A percentile compares a stretch with the other conserved stretches of the same genome.
Evolutionary conservation across 1,140 invertebrate species (phyloP).

Genomic region (Ooceraea biroi): DNA sequence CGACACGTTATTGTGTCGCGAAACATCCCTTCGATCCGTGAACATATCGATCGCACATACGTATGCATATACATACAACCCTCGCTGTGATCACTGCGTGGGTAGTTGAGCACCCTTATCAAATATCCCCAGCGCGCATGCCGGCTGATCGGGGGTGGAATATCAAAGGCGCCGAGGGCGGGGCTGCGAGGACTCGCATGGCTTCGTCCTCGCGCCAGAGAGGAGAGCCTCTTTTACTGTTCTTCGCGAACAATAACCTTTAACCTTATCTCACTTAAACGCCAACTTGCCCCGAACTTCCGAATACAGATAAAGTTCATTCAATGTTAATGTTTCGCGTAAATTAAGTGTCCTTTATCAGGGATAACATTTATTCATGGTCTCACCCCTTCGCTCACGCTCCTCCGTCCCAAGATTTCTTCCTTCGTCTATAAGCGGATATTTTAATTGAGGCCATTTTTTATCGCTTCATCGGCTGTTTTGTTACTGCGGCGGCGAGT

Average conservation of each 20-base stretch:
- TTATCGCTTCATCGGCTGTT: not conserved
- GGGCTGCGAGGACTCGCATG: slow-evolving; percentile 66
- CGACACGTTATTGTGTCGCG: slow-evolving; percentile 27
- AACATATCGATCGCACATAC: slow-evolving; percentile 50
- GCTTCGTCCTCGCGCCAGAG: slow-evolving; percentile 56
- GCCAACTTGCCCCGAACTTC: slow-evolving; percentile 70
- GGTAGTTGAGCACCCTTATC: slow-evolving; percentile 67
- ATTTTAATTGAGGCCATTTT: not conserved
- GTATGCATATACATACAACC: slow-evolving; percentile 50
- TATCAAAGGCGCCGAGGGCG: slow-evolving; percentile 64
- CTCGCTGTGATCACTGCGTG: slow-evolving; percentile 12
- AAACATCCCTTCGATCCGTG: slow-evolving; percentile 41
- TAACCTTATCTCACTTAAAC: slow-evolving; percentile 73
- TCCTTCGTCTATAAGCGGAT: not conserved
- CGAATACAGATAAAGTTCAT: slow-evolving; percentile 72
- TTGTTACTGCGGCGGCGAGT: not conserved
- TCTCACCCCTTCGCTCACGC: slow-evolving; percentile 4
- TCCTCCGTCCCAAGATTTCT: not conserved
- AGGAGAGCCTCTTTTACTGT: slow-evolving; percentile 57
- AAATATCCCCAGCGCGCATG: slow-evolving; percentile 68
- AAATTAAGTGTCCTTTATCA: slow-evolving; percentile 67
- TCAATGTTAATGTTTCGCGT: slow-evolving; percentile 70
- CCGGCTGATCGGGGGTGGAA: slow-evolving; percentile 70
- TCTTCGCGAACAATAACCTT: slow-evolving; percentile 75
- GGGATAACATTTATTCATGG: slow-evolving; percentile 66